A percentile compares a stretch with the other conserved stretches of the same genome.
Conservation (phyloP, 2,797 vertebrate species). For the Molothrus aeneus region DNA sequence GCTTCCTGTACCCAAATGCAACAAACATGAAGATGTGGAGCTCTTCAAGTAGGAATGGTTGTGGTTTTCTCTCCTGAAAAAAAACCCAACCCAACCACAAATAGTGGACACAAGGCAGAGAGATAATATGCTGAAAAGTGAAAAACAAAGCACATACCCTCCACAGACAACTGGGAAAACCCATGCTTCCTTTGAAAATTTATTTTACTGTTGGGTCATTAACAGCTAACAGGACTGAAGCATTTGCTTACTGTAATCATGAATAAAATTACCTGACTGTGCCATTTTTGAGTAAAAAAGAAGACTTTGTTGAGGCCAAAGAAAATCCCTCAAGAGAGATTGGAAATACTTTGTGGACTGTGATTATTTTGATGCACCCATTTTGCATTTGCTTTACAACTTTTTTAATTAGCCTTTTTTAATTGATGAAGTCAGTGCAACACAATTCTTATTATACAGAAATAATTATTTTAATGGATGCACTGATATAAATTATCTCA, state of each 20-base stretch:
- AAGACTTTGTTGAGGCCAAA: not conserved
- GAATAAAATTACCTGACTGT: not conserved
- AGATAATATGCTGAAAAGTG: not conserved
- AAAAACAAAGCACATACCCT: not conserved
- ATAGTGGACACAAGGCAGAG: not conserved
- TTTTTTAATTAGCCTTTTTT: not conserved
- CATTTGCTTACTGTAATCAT: not conserved
- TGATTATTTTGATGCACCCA: not conserved
- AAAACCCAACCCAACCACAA: not conserved
- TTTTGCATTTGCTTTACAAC: not conserved
- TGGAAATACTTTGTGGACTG: not conserved
- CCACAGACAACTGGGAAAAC: not conserved
- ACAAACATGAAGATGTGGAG: not conserved
- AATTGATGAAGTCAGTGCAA: not conserved
- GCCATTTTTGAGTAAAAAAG: not conserved
- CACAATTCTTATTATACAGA: not conserved
- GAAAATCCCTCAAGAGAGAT: not conserved
- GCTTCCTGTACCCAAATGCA: not conserved
- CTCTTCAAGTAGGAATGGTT: not conserved
- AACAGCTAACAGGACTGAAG: not conserved
- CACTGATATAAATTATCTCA: not conserved
- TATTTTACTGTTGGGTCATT: not conserved
- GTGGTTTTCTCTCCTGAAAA: not conserved
- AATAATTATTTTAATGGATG: not conserved
- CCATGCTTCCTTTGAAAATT: not conserved